Conservation (phyloP, 2,797 vertebrate genomes). For the Balearica regulorum region DNA sequence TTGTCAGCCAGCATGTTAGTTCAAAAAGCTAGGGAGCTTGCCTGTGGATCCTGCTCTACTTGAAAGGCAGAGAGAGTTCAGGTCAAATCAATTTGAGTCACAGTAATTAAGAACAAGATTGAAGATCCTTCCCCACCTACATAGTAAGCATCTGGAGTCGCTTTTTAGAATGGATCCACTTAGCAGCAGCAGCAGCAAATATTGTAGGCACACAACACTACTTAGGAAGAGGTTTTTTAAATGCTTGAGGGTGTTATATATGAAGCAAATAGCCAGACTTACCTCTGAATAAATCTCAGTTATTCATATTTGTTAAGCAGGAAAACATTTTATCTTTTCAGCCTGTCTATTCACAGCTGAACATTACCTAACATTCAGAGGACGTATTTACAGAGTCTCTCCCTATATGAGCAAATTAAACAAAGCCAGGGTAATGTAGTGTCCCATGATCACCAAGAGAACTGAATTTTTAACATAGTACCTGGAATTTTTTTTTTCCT, state of each 20-base stretch:
- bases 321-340: neutral
- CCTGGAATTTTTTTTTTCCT: neutral
- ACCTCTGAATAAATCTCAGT: neutral
- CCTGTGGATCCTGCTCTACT: slow-evolving; percentile 56
- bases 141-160: slow-evolving; percentile 30
- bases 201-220: neutral
- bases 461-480: neutral
- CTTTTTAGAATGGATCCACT: slow-evolving; percentile 7
- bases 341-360: neutral
- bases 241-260: neutral
- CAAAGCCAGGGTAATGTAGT: neutral
- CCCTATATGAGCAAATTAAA: neutral
- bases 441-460: neutral
- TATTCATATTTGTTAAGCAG: neutral
- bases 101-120: slow-evolving; percentile 69
- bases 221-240: neutral
- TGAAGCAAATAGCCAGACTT: neutral
- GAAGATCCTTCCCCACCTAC: slow-evolving; percentile 57
- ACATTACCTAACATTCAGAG: neutral
- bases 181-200: neutral
- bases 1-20: slow-evolving; percentile 70
- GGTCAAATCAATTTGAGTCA: slow-evolving; percentile 69
- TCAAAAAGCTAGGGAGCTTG: slow-evolving; percentile 60
- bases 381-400: neutral
- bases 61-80: slow-evolving; percentile 60